Base-by-base conservation (phyloP, 2,797 vertebrate species). In the Malurus splendens region DNA sequence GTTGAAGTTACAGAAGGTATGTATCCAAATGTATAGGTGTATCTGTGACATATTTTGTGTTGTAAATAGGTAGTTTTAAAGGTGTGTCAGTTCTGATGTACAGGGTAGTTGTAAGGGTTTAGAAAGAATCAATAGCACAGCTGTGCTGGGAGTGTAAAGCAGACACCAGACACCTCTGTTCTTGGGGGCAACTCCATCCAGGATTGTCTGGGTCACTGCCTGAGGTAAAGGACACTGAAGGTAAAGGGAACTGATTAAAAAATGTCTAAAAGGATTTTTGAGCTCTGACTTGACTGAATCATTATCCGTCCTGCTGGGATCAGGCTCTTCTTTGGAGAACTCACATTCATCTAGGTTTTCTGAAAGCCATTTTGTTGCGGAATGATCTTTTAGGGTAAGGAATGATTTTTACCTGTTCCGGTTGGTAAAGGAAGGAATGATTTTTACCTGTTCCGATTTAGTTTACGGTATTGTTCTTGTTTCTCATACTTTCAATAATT, bases 11-110 rank as follows among this genome's bases (percentile, higher is more conserved):
- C 7, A 33, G 25, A 41, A 71, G 23, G 13, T 51, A n/a, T 20
- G 3, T 60, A 24, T 39, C 24, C 18, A 10, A 54, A 12, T 16
- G n/a, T 12, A 15, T 3, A 39, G 18, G 4, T 27, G 9, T n/a
- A 47, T 42, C 27, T 60, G 22, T 71, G 48, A 33, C 4, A 12
- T 27, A 7, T 47, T 82, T 54, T 15, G 18, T 2, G 7, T 14
- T 47, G 11, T 64, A 80, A 72, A 27, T 18, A 18, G 9, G 3
- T 47, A 4, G 15, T 36, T 77, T 72, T 56, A 18, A 19, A 25
- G 25, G 6, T 32, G 4, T 19, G 2, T 25, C 18, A n/a, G 18
- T 4, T 9, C 7, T 64, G 25, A 57, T 0, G 0, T 65, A 24
- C 23, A 2, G 42, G 38, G 25, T 28, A 59, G 33, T 23, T 56